Conservation (phyloP, 2,113 vertebrate species). For the Cercocebus atys region DNA sequence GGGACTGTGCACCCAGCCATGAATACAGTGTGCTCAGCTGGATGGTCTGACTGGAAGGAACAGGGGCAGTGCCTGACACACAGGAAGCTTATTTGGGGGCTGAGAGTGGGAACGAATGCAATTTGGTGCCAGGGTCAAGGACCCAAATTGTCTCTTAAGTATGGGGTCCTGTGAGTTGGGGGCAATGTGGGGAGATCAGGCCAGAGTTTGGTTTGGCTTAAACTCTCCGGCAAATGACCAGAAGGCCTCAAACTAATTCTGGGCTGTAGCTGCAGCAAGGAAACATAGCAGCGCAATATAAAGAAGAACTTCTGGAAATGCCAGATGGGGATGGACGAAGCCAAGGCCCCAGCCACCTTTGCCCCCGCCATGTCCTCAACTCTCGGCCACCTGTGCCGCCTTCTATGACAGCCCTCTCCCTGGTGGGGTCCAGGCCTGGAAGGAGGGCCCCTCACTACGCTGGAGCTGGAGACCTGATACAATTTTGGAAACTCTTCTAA, state of each 20-base stretch:
- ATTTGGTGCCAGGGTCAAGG: neutral
- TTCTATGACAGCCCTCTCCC: neutral
- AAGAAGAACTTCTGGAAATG: constrained; percentile 13
- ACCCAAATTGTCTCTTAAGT: neutral
- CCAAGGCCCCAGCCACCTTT: neutral
- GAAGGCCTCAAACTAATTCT: neutral
- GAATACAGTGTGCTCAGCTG: neutral
- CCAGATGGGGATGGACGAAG: neutral
- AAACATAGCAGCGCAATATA: accelerated
- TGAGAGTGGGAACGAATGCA: neutral
- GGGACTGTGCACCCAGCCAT: neutral
- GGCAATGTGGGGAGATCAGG: neutral
- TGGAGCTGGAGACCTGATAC: neutral
- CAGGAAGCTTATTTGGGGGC: neutral
- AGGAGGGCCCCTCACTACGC: neutral
- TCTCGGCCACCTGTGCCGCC: neutral
- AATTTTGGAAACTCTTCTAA: neutral
- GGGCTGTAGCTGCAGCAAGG: neutral
- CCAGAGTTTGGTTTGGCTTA: neutral
- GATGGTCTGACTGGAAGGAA: too few relatives aligned
- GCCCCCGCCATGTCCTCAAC: accelerated
- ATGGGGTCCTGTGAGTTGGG: neutral
- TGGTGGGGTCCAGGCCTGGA: neutral
- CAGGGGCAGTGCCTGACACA: neutral
- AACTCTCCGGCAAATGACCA: neutral